phyloP scores from a whole-genome alignment of 2,888 invertebrate genomes.

The Steinernema hermaphroditum region DNA sequence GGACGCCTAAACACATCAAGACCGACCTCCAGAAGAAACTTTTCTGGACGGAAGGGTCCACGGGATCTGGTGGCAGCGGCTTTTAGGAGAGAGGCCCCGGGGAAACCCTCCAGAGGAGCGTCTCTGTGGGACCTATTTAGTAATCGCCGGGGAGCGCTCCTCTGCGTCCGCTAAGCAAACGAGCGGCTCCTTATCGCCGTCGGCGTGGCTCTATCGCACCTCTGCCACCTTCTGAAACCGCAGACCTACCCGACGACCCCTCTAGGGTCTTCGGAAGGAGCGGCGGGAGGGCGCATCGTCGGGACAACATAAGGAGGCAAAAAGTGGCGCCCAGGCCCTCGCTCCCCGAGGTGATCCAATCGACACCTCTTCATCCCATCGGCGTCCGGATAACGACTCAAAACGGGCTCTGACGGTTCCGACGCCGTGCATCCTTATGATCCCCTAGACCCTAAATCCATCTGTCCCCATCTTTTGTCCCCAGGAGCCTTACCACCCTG shows the following conservation, averaged over 20 bases:
- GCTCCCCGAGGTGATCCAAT: conserved; percentile 22
- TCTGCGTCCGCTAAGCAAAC: background rate
- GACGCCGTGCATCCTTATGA: background rate
- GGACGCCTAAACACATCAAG: background rate
- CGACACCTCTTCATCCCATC: conserved; percentile 2
- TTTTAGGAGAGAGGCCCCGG: too few relatives aligned
- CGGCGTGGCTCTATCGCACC: background rate
- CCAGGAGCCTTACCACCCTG: too few relatives aligned
- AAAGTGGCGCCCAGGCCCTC: background rate
- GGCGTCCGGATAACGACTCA: background rate
- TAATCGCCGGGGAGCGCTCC: background rate
- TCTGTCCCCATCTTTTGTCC: too few relatives aligned
- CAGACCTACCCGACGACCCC: background rate
- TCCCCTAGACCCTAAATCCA: too few relatives aligned
- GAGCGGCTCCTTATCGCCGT: background rate
- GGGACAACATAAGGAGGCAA: too few relatives aligned
- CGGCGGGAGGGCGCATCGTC: background rate
- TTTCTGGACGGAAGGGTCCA: too few relatives aligned
- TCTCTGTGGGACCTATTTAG: background rate
- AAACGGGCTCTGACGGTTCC: conserved; percentile 9
- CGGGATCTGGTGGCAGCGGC: too few relatives aligned
- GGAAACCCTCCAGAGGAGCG: too few relatives aligned
- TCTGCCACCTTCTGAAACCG: conserved; percentile 23
- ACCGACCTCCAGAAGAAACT: too few relatives aligned
- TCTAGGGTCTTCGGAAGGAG: background rate